Base-by-base conservation (phyloP, 2,113 vertebrate species). In the Channa argus region DNA sequence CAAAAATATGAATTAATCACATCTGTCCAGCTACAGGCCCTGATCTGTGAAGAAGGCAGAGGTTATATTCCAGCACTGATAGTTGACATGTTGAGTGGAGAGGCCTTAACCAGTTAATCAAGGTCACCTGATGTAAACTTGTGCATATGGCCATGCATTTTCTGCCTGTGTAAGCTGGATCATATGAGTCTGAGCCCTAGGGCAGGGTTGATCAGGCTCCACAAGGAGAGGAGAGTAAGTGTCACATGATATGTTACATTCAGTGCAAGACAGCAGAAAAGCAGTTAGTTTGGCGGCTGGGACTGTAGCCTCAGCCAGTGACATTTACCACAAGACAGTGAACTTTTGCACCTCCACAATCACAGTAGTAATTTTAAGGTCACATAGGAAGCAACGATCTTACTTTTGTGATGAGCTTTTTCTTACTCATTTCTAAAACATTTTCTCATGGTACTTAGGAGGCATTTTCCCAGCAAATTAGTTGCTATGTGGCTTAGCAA, bases 291-390 rank as follows among this genome's bases (percentile, higher is more conserved):
- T 79, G n/a, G 50, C n/a, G 44, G 82, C 61, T 61, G 1, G 65
- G 34, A 37, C 63, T 74, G 62, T 72, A 33, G 73, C 58, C 76
- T 77, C 70, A 14, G 60, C 43, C 63, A 5, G 82, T 88, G 91
- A 88, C 84, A 91, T 92, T 91, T 89, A 84, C 80, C 92, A 91
- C 82, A 39, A 80, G 85, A 60, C 38, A 1, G 86, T 4, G 50
- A 92, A 89, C 64, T 80, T 46, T 79, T 86, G 82, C 74, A 71
- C 71, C 86, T 85, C 65, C 58, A 59, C 72, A n/a, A 91, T 89
- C 80, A 88, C 91, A 91, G 63, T 49, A 53, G 41, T 24, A 24
- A 24, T 24, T 24, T 24, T 24, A 49, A 38, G 3, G 43, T 10
- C 46, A 39, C 2, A 24, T 24, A 37, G 61, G 5, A 43, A 6